Evolutionary conservation across 2,113 vertebrate genomes (phyloP).

Genomic region (Syngnathoides biaculeatus): DNA sequence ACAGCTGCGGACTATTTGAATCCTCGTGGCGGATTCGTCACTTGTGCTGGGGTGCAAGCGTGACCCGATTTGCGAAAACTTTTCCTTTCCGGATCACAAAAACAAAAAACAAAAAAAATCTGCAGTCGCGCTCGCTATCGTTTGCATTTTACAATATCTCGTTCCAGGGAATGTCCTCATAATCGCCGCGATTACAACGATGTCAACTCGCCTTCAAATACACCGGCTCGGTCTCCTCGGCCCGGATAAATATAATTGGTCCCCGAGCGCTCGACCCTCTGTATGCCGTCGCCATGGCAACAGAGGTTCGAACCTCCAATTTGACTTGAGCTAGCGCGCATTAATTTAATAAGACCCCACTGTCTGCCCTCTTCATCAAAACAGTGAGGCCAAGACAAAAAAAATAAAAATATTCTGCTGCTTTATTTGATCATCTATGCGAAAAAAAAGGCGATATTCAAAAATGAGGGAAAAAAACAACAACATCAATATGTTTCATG

Average conservation of each 20-base stretch:
- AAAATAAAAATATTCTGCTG: background rate
- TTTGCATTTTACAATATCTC: background rate
- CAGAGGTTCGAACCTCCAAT: conserved; percentile 38
- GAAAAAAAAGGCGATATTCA: background rate
- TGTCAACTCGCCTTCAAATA: conserved; percentile 22
- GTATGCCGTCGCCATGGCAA: conserved; percentile 59
- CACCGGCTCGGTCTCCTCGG: background rate
- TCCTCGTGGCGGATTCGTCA: background rate
- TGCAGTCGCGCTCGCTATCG: background rate
- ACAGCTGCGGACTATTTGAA: background rate
- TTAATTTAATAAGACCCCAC: conserved; percentile 14
- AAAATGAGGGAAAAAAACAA: background rate
- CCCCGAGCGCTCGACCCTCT: conserved; percentile 41
- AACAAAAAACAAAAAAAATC: background rate
- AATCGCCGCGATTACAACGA: conserved; percentile 36
- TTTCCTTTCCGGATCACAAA: background rate
- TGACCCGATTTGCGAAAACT: too few relatives aligned
- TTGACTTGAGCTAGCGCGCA: conserved; percentile 46
- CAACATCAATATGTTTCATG: background rate
- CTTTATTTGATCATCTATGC: background rate
- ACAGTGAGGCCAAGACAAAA: background rate
- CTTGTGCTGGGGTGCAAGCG: background rate
- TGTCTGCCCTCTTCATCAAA: background rate
- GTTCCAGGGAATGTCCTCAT: conserved; percentile 23
- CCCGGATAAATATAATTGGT: conserved; percentile 57